Base-by-base conservation (phyloP, 2,888 invertebrate genomes). In the Lasiommata megera region DNA sequence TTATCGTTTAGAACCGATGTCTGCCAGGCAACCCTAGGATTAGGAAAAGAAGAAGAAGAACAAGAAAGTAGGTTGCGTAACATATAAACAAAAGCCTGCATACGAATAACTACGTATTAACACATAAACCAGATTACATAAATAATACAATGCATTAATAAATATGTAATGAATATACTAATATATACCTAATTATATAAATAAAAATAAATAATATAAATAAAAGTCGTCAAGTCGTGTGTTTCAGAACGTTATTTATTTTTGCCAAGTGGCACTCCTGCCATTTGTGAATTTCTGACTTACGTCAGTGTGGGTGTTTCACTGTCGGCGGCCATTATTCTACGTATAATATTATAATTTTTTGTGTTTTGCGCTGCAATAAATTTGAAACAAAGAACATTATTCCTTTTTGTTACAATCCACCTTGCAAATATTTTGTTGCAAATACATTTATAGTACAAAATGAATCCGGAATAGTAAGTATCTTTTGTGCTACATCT, bases 381-480 rank as follows among this genome's bases (percentile, higher is more conserved):
- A 58, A 76, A 76, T 62, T 71, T 64, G 76, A 82, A 87, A 86
- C 82, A 87, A 88, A 88, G 84, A 79, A 81, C 71, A 75, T 70
- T 34, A 69, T 77, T 67, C 73, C 76, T 79, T 82, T 84, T 75
- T 71, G 65, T 79, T 70, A 72, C 70, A 78, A 69, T 77, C 72
- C 74, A 65, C 70, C 70, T 67, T 68, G 76, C 70, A 72, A 77
- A 77, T 77, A 77, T 82, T 80, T 81, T 76, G 71, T 70, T 72
- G 72, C 75, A 74, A 79, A 77, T 73, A 80, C 75, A 77, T 74
- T 77, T 79, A 83, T 77, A 85, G 82, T 88, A 83, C 84, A 89
- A 88, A 78, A 95, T 95, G 95, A 95, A 95, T 93, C 95, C 95
- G 75, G 95, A 95, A 93, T 95, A 95, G 95, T 95, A 91, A 95